Evolutionary conservation across 2,888 invertebrate genomes (phyloP).

Genomic region (Epirrhoe alternata): DNA sequence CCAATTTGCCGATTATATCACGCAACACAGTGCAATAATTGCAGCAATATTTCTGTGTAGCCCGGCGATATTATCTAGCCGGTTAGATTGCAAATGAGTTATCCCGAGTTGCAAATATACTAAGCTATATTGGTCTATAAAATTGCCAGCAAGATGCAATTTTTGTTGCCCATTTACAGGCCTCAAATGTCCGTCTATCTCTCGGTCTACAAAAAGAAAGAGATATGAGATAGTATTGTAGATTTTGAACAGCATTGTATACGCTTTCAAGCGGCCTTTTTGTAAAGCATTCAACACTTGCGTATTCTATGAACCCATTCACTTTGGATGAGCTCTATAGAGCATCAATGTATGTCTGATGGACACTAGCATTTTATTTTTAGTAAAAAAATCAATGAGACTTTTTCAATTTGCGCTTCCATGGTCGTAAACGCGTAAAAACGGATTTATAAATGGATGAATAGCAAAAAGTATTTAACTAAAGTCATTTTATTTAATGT

Average conservation of each 20-base stretch:
- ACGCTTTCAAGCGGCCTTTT: conserved; percentile 57
- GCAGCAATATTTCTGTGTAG: too few species aligned
- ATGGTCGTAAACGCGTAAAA: conserved; percentile 7
- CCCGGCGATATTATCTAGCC: too few species aligned
- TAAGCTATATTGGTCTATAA: too few species aligned
- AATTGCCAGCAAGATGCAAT: too few species aligned
- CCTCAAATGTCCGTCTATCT: background rate
- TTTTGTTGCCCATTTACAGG: too few species aligned
- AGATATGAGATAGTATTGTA: conserved; percentile 70
- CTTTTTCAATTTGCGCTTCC: conserved; percentile 28
- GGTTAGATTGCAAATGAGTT: too few species aligned
- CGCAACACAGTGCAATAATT: too few species aligned
- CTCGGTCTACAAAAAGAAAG: conserved; percentile 36
- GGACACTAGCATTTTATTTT: conserved; percentile 41
- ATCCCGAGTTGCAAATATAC: too few species aligned
- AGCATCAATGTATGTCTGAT: conserved; percentile 52
- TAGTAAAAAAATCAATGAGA: conserved; percentile 24
- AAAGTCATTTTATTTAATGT: background rate
- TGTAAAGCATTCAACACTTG: conserved; percentile 48
- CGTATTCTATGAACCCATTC: conserved; percentile 42
- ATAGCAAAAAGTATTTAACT: background rate
- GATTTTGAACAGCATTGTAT: conserved; percentile 66
- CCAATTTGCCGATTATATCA: too few species aligned
- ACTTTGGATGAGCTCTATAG: conserved; percentile 50
- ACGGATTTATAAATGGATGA: background rate